Conservation (phyloP, 2,113 vertebrate genomes). For the Antigone vipio region DNA sequence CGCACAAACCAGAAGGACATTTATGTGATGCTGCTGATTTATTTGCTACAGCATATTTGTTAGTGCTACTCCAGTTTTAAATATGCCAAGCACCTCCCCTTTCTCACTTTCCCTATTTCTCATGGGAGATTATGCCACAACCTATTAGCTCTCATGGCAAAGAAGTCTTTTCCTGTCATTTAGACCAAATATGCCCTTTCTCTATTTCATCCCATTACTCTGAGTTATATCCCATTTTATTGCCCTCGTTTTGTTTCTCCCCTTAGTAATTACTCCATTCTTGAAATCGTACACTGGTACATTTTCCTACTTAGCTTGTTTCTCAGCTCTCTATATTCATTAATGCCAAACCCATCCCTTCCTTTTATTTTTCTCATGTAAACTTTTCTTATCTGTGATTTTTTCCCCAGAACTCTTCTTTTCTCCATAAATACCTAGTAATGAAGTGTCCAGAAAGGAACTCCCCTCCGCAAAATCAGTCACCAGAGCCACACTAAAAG, state of each 20-base stretch:
- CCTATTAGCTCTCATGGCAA: not conserved
- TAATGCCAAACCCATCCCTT: not conserved
- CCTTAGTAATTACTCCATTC: not conserved
- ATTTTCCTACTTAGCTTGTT: not conserved
- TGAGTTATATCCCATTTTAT: not conserved
- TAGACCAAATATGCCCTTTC: slow-evolving; percentile 28
- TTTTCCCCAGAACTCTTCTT: not conserved
- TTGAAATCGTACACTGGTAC: not conserved
- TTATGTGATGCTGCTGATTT: not conserved
- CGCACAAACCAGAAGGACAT: accelerated
- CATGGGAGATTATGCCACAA: slow-evolving; percentile 46
- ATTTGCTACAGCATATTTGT: not conserved
- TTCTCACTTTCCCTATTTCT: not conserved
- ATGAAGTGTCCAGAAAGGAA: not conserved
- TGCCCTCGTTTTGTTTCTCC: not conserved
- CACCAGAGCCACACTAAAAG: not conserved
- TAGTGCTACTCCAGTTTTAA: not conserved
- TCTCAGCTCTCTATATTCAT: not conserved
- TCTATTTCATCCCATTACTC: slow-evolving; percentile 27
- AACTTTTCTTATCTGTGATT: not conserved
- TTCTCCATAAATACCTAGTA: not conserved
- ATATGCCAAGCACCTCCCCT: not conserved
- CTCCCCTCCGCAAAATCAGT: not conserved
- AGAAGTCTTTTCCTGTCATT: not conserved
- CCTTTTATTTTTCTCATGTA: not conserved